phyloP scores from a whole-genome alignment of 1,140 invertebrate species.

The Phenacoccus solenopsis region DNA sequence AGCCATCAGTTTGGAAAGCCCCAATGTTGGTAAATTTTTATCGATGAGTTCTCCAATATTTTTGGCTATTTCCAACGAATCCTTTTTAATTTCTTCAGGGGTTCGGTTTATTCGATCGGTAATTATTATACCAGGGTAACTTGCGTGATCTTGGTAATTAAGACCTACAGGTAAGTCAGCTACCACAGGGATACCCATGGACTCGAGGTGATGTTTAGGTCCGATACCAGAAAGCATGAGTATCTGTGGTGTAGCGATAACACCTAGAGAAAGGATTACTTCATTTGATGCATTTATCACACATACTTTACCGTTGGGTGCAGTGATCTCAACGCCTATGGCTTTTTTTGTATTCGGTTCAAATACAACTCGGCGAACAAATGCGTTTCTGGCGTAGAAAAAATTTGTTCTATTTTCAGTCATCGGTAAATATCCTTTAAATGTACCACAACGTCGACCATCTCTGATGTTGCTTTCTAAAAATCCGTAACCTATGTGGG shows the following conservation, averaged over 20 bases:
- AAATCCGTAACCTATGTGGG: constrained; percentile 49
- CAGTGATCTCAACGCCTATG: not conserved
- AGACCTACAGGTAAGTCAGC: constrained; percentile 58
- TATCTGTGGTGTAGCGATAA: constrained; percentile 54
- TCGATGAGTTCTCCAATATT: not conserved
- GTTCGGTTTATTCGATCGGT: constrained; percentile 6
- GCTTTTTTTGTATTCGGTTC: not conserved
- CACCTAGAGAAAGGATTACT: constrained; percentile 56
- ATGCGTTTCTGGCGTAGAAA: constrained; percentile 35
- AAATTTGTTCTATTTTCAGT: constrained; percentile 44
- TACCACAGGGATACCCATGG: constrained; percentile 39
- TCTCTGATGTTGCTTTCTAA: constrained; percentile 40
- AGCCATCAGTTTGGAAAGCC: not conserved
- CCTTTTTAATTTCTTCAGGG: not conserved
- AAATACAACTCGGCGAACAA: not conserved
- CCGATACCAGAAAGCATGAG: constrained; percentile 38
- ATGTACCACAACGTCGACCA: constrained; percentile 47
- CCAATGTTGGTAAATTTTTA: not conserved
- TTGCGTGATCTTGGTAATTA: constrained; percentile 61
- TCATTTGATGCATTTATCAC: constrained; percentile 37
- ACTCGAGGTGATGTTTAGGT: constrained; percentile 31
- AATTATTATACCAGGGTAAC: constrained; percentile 17
- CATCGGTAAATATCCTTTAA: constrained; percentile 44
- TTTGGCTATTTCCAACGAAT: not conserved
- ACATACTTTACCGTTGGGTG: not conserved